phyloP scores from a whole-genome alignment of 2,888 invertebrate genomes.

The Phragmatobia fuliginosa region DNA sequence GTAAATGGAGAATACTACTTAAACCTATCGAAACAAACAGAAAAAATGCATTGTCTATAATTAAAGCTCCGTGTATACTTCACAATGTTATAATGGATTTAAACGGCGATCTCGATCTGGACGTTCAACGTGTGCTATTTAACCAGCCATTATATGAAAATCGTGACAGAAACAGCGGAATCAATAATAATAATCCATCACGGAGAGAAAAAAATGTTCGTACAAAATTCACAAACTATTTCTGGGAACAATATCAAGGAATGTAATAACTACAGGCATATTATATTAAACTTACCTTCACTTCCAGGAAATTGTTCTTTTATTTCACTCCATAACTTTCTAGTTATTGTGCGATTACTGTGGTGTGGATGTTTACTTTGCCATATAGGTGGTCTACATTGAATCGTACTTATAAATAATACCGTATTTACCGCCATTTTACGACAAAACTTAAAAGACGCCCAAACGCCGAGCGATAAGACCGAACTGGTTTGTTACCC shows the following conservation, averaged over 20 bases:
- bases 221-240: conserved; percentile 36
- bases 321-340: conserved; percentile 43
- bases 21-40: conserved; percentile 39
- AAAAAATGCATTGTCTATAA: conserved; percentile 36
- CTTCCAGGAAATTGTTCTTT: conserved; percentile 30
- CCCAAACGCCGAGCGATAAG: too few species aligned
- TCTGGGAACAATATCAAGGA: conserved; percentile 36
- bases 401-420: too few species aligned
- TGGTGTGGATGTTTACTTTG: not conserved
- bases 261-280: conserved; percentile 20
- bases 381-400: too few species aligned
- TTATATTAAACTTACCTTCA: conserved; percentile 24
- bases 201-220: conserved; percentile 37
- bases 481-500: too few species aligned
- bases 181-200: conserved; percentile 35
- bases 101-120: conserved; percentile 35
- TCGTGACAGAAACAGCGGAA: conserved; percentile 32
- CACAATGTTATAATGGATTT: conserved; percentile 30
- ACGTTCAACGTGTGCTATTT: conserved; percentile 27
- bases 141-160: conserved; percentile 34
- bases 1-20: conserved; percentile 34
- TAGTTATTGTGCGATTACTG: conserved; percentile 20
- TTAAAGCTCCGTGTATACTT: conserved; percentile 38
- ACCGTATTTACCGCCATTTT: too few species aligned
- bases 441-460: too few species aligned